Conservation (phyloP, 2,797 vertebrate genomes). For the Aldrovandia affinis region DNA sequence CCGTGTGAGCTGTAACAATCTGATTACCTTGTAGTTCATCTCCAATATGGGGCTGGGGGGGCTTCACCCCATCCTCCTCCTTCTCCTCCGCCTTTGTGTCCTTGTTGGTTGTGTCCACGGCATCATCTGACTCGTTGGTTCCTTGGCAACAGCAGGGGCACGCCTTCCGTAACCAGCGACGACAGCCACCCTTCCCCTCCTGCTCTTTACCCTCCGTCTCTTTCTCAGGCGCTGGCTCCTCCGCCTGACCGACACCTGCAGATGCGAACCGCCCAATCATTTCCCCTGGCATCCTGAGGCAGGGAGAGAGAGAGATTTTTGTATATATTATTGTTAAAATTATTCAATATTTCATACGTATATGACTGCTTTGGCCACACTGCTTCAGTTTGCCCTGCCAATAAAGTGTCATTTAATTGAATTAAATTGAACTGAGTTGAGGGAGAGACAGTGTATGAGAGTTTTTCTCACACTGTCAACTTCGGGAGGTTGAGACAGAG, state of each 20-base stretch:
- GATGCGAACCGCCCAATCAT: constrained; percentile 71
- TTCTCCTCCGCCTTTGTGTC: not conserved
- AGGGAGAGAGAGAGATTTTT: not conserved
- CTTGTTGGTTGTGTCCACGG: not conserved
- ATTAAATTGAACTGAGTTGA: too few relatives aligned
- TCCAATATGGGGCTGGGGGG: constrained; percentile 50
- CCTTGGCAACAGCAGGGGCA: constrained; percentile 70
- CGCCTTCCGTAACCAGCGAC: constrained; percentile 65
- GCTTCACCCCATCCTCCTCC: constrained; percentile 25
- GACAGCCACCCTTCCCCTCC: constrained; percentile 59
- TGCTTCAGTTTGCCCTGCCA: too few relatives aligned
- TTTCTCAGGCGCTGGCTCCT: constrained; percentile 42
- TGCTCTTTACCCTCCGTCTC: constrained; percentile 48
- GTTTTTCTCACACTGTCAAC: too few relatives aligned
- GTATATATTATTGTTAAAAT: too few relatives aligned
- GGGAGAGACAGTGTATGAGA: too few relatives aligned
- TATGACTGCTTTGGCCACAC: too few relatives aligned
- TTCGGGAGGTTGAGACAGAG: too few relatives aligned
- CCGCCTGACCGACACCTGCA: constrained; percentile 53
- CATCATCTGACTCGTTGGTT: constrained; percentile 53
- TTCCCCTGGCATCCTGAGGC: constrained; percentile 70
- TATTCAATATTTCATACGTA: too few relatives aligned
- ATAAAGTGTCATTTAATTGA: too few relatives aligned
- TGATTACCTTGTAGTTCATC: constrained; percentile 63
- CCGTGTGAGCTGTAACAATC: not conserved